Conservation (phyloP, 2,888 invertebrate species). For the Acronicta alni region DNA sequence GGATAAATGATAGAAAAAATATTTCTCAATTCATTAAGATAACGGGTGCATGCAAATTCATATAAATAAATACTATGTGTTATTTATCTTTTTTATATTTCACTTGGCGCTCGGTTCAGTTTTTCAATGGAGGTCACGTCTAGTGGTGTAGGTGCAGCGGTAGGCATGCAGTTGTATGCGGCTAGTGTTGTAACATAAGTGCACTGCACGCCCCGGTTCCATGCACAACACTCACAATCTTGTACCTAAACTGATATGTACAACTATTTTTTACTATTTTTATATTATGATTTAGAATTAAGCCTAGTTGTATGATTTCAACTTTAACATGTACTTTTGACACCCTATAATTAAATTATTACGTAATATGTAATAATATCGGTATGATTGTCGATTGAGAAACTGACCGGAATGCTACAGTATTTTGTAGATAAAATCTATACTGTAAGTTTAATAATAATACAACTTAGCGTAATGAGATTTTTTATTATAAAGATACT, state of each 20-base stretch:
- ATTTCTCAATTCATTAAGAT: conserved; percentile 87
- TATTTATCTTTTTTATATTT: conserved; percentile 89
- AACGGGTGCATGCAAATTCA: conserved; percentile 89
- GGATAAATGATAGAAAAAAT: conserved; percentile 85
- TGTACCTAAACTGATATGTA: conserved; percentile 82
- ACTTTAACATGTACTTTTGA: conserved; percentile 83
- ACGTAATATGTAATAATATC: conserved; percentile 76
- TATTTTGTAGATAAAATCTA: conserved; percentile 90
- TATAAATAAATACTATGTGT: conserved; percentile 86
- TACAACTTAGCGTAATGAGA: conserved; percentile 87
- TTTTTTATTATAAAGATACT: conserved; percentile 88
- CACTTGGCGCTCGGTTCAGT: conserved; percentile 84
- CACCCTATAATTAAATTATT: conserved; percentile 82
- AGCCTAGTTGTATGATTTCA: conserved; percentile 87
- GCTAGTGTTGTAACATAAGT: conserved; percentile 52
- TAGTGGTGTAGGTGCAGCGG: conserved; percentile 58
- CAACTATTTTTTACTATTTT: conserved; percentile 89
- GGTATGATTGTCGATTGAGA: conserved; percentile 81
- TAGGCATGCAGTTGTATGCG: conserved; percentile 62
- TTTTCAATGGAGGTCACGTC: conserved; percentile 83
- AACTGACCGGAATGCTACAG: conserved; percentile 85
- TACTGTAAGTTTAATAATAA: conserved; percentile 87
- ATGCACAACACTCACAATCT: conserved; percentile 83
- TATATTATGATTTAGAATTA: conserved; percentile 89
- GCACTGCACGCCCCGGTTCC: conserved; percentile 61